Evolutionary conservation across 2,113 vertebrate genomes (phyloP), one percentile per base, ranked within the genome.

Genomic region (Lepus europaeus): DNA sequence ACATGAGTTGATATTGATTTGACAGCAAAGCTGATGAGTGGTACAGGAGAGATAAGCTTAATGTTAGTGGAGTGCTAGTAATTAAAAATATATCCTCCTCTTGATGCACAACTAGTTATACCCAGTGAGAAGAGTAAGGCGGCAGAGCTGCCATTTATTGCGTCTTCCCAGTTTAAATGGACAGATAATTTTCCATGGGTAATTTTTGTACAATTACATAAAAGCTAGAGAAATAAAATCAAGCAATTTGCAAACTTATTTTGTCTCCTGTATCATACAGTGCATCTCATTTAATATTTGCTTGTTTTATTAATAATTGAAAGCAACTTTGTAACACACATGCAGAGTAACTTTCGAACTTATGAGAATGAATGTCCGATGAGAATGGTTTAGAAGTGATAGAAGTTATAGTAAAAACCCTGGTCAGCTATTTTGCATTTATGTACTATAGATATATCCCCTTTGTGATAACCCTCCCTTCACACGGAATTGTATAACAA

Each of bases 281-380:
- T 82, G 19, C 22, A 82, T 96, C 49, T 85, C 45, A 61, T 63
- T 95, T 95, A 97, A 84, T 95, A 97, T 90, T 96, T 96, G 77
- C 96, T 89, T 97, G 13, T 76, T 93, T 96, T 97, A 97, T 97
- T 97, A 98, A 97, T 97, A 97, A 93, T 95, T 96, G 49, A 97
- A 93, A 72, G 12, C 81, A 97, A 93, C 59, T 97, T 97, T 97
- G 68, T 36, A 90, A 96, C 92, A 96, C 69, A 97, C 91, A 80
- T 95, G 49, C 90, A 91, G 51, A 61, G 96, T 95, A 92, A 96
- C 63, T 59, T 0, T 70, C 91, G 93, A 96, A 90, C 80, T 78
- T 96, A 82, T 91, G 91, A 17, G 96, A 97, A 97, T 96, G 97
- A 97, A 97, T 53, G 68, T 96, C 97, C 87, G 70, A 90, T 91